phyloP scores from a whole-genome alignment of 2,888 invertebrate species.

The Caenorhabditis sulstoni region DNA sequence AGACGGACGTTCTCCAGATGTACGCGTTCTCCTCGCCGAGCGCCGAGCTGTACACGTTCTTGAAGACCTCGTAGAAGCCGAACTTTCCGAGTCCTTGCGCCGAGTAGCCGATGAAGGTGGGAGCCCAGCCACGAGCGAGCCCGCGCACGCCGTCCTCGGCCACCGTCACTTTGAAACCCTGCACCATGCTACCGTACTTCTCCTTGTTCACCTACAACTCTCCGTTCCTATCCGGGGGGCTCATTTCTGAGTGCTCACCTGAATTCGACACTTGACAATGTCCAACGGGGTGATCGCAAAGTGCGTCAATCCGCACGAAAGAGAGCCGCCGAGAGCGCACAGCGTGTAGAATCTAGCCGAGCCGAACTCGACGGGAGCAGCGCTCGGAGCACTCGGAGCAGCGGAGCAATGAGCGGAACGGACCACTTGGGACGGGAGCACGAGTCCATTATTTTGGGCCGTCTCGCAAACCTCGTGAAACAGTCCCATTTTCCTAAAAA shows the following conservation, averaged over 20 bases:
- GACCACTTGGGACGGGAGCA: conserved; percentile 34
- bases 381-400: not conserved
- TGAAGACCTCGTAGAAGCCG: conserved; percentile 94
- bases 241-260: conserved; percentile 85
- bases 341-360: conserved; percentile 90
- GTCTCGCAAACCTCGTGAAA: conserved; percentile 56
- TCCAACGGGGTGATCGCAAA: conserved; percentile 92
- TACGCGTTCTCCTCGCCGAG: conserved; percentile 81
- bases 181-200: conserved; percentile 91
- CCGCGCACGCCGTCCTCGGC: conserved; percentile 89
- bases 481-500: conserved; percentile 52
- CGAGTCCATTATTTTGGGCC: conserved; percentile 42
- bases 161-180: conserved; percentile 88
- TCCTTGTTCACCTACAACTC: conserved; percentile 87
- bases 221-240: too few relatives aligned
- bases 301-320: conserved; percentile 90
- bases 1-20: conserved; percentile 85
- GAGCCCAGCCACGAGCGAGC: conserved; percentile 96
- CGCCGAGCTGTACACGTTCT: conserved; percentile 88
- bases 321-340: conserved; percentile 92
- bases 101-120: conserved; percentile 95
- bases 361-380: conserved; percentile 82
- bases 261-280: conserved; percentile 93
- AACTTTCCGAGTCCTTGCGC: conserved; percentile 93
- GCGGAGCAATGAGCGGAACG: conserved; percentile 38